Base-by-base conservation (phyloP, 1,140 invertebrate genomes). In the Asbolus verrucosus region DNA sequence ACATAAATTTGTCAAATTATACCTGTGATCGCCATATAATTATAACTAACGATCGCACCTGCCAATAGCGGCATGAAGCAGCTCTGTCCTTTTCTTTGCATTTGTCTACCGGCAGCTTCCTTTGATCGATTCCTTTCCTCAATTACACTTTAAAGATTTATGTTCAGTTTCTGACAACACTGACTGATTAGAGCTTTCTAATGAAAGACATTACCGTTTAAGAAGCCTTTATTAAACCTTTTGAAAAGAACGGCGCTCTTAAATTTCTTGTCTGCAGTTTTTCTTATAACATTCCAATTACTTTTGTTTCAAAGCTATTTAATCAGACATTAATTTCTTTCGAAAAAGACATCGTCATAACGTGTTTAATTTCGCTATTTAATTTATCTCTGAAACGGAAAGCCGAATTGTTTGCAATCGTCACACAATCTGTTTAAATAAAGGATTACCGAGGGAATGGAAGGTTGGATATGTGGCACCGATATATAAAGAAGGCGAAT, bases 111-210 rank as follows among this genome's bases (percentile, higher is more conserved):
- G 9, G 3, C 21, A 54, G 21, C 46, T 54, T 21, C n/a, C 19
- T 54, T 54, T 54, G 46, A 54, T 54, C 46, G 46, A 54, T 54
- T 27, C 21, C 46, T 54, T 54, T 54, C 46, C 46, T 54, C 46
- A 54, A 54, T 54, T 31, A 54, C 46, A 54, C 46, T 54, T 54
- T 27, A 54, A 54, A 54, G 46, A 54, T 54, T 54, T 54, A 54
- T 54, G 46, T 54, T 54, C 46, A 54, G 46, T 54, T 54, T 54
- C 19, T 50, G 43, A 50, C 46, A 54, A 54, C 46, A 27, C 21
- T 54, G 46, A 54, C 46, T 54, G 46, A 54, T 54, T 54, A 54
- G 46, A 27, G 19, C 46, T 27, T 54, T 54, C 46, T 54, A 54
- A 54, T 54, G 46, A 54, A 54, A 54, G 46, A 54, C 46, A 54